Conservation (phyloP, 2,797 vertebrate genomes). For the Tolypeutes matacus region DNA sequence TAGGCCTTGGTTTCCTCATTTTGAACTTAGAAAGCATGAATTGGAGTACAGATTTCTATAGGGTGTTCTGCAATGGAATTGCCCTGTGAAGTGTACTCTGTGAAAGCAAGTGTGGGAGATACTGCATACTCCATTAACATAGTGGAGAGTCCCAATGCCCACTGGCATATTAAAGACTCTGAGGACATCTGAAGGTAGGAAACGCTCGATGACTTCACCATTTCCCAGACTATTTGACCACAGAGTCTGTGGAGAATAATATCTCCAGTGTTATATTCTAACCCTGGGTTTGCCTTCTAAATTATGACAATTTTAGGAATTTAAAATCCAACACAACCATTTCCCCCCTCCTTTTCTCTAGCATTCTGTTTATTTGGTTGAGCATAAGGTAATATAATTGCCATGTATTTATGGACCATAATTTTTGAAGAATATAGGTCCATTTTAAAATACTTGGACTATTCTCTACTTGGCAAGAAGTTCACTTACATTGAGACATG, state of each 20-base stretch:
- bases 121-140: background rate
- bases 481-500: background rate
- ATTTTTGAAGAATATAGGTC: background rate
- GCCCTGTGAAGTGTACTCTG: background rate
- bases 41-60: background rate
- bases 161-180: too few relatives aligned
- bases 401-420: background rate
- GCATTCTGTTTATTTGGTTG: background rate
- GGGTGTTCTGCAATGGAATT: background rate
- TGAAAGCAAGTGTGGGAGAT: background rate
- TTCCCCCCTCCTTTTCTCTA: background rate
- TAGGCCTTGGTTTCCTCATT: background rate
- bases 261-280: background rate
- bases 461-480: background rate
- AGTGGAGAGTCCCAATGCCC: background rate
- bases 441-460: slow-evolving; percentile 15
- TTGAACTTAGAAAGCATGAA: background rate
- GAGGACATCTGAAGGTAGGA: background rate
- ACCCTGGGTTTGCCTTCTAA: background rate
- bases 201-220: background rate
- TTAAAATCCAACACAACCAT: background rate
- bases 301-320: background rate
- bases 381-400: background rate
- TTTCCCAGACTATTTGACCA: background rate
- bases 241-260: background rate